phyloP scores from a whole-genome alignment of 2,797 vertebrate species.

The Chrosomus eos region DNA sequence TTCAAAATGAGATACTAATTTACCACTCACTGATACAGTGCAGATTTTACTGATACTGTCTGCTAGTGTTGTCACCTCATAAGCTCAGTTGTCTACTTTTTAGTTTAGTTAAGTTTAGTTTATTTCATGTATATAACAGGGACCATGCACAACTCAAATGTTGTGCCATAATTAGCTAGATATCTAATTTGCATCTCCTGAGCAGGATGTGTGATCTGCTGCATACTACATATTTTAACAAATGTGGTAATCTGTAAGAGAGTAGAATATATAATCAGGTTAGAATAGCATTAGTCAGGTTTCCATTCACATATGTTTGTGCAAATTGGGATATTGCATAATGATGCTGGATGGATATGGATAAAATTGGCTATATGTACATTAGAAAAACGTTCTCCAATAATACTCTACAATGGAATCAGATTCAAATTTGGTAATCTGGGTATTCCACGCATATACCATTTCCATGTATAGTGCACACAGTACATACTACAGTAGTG shows the following conservation, averaged over 20 bases:
- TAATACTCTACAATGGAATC: not conserved
- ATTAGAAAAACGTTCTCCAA: not conserved
- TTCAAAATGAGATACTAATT: not conserved
- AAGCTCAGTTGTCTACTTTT: not conserved
- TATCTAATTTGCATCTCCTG: too few species aligned
- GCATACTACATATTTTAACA: not conserved
- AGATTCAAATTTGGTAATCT: not conserved
- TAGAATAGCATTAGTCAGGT: not conserved
- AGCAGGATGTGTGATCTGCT: not conserved
- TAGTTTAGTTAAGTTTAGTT: too few species aligned
- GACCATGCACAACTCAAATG: too few species aligned
- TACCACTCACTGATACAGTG: not conserved
- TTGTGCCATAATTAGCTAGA: too few species aligned
- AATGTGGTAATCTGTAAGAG: not conserved
- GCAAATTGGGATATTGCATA: not conserved
- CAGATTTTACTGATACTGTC: not conserved
- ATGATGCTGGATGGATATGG: not conserved
- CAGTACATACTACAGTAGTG: not conserved
- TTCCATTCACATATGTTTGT: slow-evolving; percentile 2
- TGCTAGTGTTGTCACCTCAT: not conserved
- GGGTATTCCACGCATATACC: not conserved
- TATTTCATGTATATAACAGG: too few species aligned
- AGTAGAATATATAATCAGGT: not conserved
- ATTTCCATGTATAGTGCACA: not conserved
- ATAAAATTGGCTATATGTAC: not conserved